Percentiles rank a stretch among this genome's conserved stretches.
Evolutionary conservation across 2,113 vertebrate genomes (phyloP).

Genomic region (Malurus cyaneus): DNA sequence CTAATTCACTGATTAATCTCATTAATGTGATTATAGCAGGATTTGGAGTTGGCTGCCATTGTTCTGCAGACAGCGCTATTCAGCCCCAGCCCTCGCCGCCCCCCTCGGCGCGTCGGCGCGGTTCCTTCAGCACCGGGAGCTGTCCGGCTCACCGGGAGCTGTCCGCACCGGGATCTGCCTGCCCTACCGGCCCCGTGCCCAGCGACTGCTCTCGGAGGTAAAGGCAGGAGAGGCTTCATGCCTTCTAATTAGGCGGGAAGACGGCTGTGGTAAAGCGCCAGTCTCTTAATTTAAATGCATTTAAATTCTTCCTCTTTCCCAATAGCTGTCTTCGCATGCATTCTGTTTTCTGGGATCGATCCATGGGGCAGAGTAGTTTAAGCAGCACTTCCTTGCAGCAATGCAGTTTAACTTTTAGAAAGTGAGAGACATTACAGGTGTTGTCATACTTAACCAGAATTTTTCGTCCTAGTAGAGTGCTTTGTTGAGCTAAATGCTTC

Average conservation of each 20-base stretch:
- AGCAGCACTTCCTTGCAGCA: not conserved
- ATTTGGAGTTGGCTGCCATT: slow-evolving; percentile 83
- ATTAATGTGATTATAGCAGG: slow-evolving; percentile 87
- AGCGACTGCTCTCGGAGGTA: not conserved
- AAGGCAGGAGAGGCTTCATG: not conserved
- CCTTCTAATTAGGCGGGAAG: not conserved
- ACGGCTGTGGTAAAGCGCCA: not conserved
- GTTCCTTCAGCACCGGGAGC: slow-evolving; percentile 83
- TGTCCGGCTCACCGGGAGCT: not conserved
- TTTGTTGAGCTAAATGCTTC: not conserved
- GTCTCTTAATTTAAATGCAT: not conserved
- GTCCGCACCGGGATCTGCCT: not conserved
- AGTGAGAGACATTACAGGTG: not conserved
- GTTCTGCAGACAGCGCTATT: slow-evolving; percentile 75
- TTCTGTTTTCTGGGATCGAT: not conserved
- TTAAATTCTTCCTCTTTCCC: not conserved
- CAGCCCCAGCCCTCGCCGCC: slow-evolving; percentile 56
- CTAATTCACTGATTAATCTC: slow-evolving; percentile 92
- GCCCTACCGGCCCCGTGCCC: not conserved
- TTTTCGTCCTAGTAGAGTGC: not conserved
- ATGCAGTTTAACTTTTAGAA: not conserved
- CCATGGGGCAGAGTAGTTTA: not conserved
- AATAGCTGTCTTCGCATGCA: not conserved
- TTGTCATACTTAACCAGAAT: not conserved
- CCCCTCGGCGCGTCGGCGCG: slow-evolving; percentile 55